Percentiles rank a stretch among this genome's conserved stretches.
These are phyloP conservation scores for Coturnix japonica DNA, from an alignment of 2,113 vertebrate genomes.

Conservation along the genomic window DNA sequence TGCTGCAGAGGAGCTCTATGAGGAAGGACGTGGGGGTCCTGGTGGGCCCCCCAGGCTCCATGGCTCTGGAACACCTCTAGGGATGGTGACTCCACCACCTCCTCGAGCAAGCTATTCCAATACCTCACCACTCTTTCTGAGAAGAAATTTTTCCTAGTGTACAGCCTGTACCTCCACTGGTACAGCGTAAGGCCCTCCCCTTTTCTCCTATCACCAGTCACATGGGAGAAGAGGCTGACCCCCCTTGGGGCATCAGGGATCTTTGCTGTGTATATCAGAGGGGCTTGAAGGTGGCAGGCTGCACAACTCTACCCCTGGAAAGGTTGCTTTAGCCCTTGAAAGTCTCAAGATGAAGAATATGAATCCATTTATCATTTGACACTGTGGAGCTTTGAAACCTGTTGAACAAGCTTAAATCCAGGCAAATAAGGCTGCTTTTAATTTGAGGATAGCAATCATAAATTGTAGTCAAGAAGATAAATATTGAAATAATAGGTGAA, in stretches of 20 bases:
- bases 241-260: not conserved
- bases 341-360: not conserved
- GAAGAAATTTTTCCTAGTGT: too few relatives aligned
- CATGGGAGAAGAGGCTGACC: too few relatives aligned
- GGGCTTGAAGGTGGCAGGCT: not conserved
- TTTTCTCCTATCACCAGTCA: too few relatives aligned
- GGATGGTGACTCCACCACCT: too few relatives aligned
- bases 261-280: not conserved
- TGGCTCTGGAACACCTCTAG: too few relatives aligned
- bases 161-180: too few relatives aligned
- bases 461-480: slow-evolving; percentile 14
- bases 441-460: not conserved
- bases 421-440: slow-evolving; percentile 9
- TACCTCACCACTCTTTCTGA: too few relatives aligned
- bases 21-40: too few relatives aligned
- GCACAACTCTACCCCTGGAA: not conserved
- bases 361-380: not conserved
- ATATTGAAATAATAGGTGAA: not conserved
- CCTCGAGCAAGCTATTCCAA: too few relatives aligned
- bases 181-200: too few relatives aligned
- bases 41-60: too few relatives aligned
- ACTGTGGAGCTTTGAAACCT: not conserved
- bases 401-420: not conserved
- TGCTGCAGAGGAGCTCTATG: too few relatives aligned
- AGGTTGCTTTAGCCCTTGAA: not conserved